Percentiles rank a stretch among this genome's conserved stretches.
Evolutionary conservation across 2,888 invertebrate genomes (phyloP).

Genomic region (Eupsilia transversa): DNA sequence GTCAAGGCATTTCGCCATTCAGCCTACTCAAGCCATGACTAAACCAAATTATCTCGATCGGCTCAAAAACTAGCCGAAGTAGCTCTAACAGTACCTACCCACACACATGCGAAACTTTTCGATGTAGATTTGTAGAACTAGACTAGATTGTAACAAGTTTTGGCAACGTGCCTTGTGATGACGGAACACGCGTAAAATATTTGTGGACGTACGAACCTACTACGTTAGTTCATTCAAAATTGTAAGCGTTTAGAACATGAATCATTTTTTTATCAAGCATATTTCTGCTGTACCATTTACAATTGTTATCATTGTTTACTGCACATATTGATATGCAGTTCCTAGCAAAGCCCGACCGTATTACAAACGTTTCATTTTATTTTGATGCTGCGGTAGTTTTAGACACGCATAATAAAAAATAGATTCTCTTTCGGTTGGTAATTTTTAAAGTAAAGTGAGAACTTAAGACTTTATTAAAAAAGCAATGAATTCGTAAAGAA

Average conservation of each 20-base stretch:
- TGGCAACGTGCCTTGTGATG: slow-evolving; percentile 45
- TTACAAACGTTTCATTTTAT: too few relatives aligned
- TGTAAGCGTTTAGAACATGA: slow-evolving; percentile 7
- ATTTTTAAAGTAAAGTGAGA: neutral
- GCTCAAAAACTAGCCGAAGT: slow-evolving; percentile 32
- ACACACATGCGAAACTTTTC: slow-evolving; percentile 29
- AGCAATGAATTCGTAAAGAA: slow-evolving; percentile 24
- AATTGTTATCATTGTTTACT: slow-evolving; percentile 16
- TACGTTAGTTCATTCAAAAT: slow-evolving; percentile 33
- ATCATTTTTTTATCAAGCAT: slow-evolving; percentile 27
- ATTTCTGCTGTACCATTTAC: slow-evolving; percentile 23
- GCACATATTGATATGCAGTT: slow-evolving; percentile 6
- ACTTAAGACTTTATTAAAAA: neutral
- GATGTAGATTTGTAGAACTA: slow-evolving; percentile 50
- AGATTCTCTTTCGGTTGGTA: neutral
- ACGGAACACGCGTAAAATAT: slow-evolving; percentile 20
- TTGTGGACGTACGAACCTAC: neutral
- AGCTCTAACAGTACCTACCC: slow-evolving; percentile 50
- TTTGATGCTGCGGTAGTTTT: neutral
- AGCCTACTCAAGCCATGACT: slow-evolving; percentile 35
- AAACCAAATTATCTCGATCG: slow-evolving; percentile 32
- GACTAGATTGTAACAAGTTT: slow-evolving; percentile 40
- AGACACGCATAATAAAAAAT: neutral
- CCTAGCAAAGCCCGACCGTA: slow-evolving; percentile 2
- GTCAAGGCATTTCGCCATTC: slow-evolving; percentile 28